phyloP scores from a whole-genome alignment of 2,797 vertebrate genomes.

The Platyrinchus mystaceus region DNA sequence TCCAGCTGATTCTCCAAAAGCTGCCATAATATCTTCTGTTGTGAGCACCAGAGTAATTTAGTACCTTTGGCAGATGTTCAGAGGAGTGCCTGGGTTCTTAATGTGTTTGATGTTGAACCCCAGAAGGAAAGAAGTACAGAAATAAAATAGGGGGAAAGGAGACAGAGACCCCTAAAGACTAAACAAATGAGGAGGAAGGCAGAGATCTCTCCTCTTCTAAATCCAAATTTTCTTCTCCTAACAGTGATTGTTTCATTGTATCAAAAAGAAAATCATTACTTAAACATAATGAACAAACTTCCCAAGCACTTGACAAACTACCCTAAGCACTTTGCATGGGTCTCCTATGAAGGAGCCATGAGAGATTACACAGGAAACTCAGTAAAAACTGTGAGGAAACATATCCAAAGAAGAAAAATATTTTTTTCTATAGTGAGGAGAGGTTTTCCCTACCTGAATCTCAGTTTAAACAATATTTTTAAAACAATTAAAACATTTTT shows the following conservation, averaged over 20 bases:
- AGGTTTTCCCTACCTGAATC: not conserved
- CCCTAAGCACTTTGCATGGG: not conserved
- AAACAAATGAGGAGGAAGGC: not conserved
- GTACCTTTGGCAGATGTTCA: not conserved
- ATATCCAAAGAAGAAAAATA: not conserved
- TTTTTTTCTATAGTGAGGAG: not conserved
- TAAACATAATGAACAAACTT: not conserved
- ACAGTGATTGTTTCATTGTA: not conserved
- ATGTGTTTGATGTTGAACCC: not conserved
- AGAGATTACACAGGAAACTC: not conserved
- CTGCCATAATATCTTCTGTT: not conserved
- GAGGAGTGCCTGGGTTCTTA: not conserved
- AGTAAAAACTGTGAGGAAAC: not conserved
- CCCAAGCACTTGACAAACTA: not conserved
- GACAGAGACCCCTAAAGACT: not conserved
- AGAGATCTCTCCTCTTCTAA: not conserved
- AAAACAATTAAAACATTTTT: not conserved
- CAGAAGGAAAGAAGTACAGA: not conserved
- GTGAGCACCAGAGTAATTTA: not conserved
- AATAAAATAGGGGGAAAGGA: fast-evolving
- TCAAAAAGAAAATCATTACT: not conserved
- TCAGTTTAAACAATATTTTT: not conserved
- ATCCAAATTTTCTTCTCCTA: not conserved
- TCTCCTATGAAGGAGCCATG: not conserved
- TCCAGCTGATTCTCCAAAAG: constrained; percentile 27